These are phyloP conservation scores for Drosophila sordidula DNA, from an alignment of 2,888 invertebrate genomes.

Conservation along the genomic window DNA sequence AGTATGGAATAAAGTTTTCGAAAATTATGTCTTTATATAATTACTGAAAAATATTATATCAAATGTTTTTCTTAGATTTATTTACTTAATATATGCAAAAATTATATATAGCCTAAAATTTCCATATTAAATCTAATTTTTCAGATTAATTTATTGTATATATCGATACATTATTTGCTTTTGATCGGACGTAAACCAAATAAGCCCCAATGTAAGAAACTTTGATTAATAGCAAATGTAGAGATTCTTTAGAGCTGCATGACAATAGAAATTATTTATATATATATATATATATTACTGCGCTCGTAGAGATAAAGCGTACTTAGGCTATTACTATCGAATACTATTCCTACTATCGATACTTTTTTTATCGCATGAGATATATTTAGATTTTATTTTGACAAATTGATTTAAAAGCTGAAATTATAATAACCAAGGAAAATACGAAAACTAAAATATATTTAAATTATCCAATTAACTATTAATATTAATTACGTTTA, in stretches of 20 bases:
- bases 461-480: too few species aligned
- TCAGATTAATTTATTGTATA: constrained; percentile 18
- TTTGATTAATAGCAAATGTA: constrained; percentile 7
- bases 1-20: too few species aligned
- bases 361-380: too few species aligned
- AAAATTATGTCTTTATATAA: not conserved
- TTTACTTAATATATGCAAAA: not conserved
- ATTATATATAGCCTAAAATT: constrained; percentile 6
- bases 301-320: not conserved
- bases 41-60: not conserved
- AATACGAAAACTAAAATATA: too few species aligned
- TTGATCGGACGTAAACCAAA: constrained; percentile 32
- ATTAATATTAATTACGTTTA: too few species aligned
- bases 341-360: too few species aligned
- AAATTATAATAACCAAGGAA: too few species aligned
- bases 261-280: not conserved
- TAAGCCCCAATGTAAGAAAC: constrained; percentile 33
- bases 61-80: not conserved
- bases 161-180: constrained; percentile 26
- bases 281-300: not conserved
- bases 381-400: too few species aligned
- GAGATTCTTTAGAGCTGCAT: constrained; percentile 17
- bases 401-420: too few species aligned
- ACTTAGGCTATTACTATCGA: too few species aligned
- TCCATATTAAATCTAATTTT: constrained; percentile 10